Evolutionary conservation across 1,140 invertebrate species (phyloP).

Genomic region (Eufriesea mexicana): DNA sequence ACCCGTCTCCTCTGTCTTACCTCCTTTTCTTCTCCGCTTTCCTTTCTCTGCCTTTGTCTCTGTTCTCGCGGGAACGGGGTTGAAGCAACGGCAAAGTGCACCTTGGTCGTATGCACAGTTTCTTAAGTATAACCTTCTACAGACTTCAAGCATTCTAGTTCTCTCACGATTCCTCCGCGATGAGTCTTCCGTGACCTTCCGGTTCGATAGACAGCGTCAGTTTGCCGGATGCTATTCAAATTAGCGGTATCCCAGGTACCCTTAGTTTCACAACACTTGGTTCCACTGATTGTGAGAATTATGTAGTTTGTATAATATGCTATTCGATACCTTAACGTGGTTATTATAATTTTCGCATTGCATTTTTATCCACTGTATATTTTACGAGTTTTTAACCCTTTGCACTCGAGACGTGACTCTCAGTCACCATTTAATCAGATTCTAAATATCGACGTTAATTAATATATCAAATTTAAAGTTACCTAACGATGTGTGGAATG

Average conservation of each 20-base stretch:
- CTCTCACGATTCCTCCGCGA: slow-evolving; percentile 50
- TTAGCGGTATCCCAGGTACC: too few species aligned
- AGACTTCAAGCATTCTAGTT: slow-evolving; percentile 37
- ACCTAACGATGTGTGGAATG: too few species aligned
- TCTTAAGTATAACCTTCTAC: slow-evolving; percentile 49
- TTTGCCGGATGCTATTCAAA: slow-evolving; percentile 17
- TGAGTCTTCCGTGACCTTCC: slow-evolving; percentile 35
- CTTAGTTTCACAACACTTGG: background rate
- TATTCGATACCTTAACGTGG: background rate
- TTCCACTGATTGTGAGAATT: background rate
- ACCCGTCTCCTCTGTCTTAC: background rate
- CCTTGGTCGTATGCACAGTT: slow-evolving; percentile 46
- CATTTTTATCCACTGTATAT: too few species aligned
- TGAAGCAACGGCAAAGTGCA: slow-evolving; percentile 11
- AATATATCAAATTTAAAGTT: too few species aligned
- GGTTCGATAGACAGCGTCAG: slow-evolving; percentile 36
- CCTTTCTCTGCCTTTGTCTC: slow-evolving; percentile 24
- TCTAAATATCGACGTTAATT: too few species aligned
- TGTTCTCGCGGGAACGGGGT: slow-evolving; percentile 30
- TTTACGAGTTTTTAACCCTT: too few species aligned
- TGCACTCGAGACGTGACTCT: too few species aligned
- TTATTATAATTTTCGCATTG: too few species aligned
- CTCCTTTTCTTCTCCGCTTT: background rate
- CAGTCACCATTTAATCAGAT: too few species aligned
- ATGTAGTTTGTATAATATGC: background rate